A percentile compares a stretch with the other conserved stretches of the same genome.
Conservation (phyloP, 2,797 vertebrate species). For the Acomys russatus region DNA sequence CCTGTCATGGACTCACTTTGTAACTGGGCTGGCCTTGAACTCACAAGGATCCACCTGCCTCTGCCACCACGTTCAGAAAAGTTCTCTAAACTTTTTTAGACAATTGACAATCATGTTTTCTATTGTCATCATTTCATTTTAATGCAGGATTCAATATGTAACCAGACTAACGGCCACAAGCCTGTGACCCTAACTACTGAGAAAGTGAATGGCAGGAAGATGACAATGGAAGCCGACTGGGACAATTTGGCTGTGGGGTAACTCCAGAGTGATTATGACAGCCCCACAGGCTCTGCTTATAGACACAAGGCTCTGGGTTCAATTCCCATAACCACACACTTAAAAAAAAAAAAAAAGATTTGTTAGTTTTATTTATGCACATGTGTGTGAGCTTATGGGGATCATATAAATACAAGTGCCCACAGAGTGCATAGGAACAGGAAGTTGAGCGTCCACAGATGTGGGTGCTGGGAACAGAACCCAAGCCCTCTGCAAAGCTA, state of each 20-base stretch:
- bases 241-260: neutral
- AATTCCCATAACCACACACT: neutral
- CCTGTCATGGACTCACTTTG: too few species aligned
- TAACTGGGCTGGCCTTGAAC: too few species aligned
- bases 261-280: too few species aligned
- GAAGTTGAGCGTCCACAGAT: neutral
- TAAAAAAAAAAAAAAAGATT: neutral
- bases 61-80: neutral
- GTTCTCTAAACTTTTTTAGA: neutral
- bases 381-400: neutral
- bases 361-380: too few species aligned
- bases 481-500: neutral
- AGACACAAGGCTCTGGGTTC: neutral
- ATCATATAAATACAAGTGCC: neutral
- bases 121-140: conserved; percentile 1
- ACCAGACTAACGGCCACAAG: neutral
- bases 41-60: too few species aligned
- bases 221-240: neutral
- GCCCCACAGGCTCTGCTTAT: neutral
- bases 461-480: neutral
- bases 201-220: too few species aligned
- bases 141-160: neutral
- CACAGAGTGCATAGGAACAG: neutral
- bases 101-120: neutral
- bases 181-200: neutral